Base-by-base conservation (phyloP, 2,888 invertebrate species). In the Tillus elongatus region DNA sequence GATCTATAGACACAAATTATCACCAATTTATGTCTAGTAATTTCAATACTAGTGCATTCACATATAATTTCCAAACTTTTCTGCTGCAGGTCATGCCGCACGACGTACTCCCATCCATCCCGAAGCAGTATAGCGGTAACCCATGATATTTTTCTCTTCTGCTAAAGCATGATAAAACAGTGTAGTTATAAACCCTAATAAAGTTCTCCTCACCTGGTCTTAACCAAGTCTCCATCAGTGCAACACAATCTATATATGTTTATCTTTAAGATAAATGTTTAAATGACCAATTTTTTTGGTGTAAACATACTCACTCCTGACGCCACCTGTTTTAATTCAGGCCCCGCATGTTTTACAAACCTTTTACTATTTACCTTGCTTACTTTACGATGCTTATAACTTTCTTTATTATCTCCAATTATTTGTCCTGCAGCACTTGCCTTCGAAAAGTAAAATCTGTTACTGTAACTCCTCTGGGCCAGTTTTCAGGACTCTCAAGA, bases 401-500 rank as follows among this genome's bases (percentile, higher is more conserved):
- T 19, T 8, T 19, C n/a, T 6, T 19, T 19, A 8, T 19, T 19
- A 19, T 19, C n/a, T 19, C 24, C n/a, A 6, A 8, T 19, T 19
- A n/a, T 19, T 19, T 19, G 24, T 6, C n/a, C 6, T 19, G n/a
- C n/a, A n/a, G n/a, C n/a, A n/a, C n/a, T n/a, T n/a, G n/a, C n/a
- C n/a, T 19, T 19, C 24, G 24, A 19, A 19, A 19, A 8, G 24
- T 19, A 19, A 19, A 19, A 19, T 19, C n/a, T 19, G 24, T 8
- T 8, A 19, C 24, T n/a, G 24, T 19, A 19, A 19, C n/a, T 8
- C 24, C 24, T 19, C n/a, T 19, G 6, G 24, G 24, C 24, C 24
- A 19, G n/a, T 19, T 19, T 19, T 19, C 24, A 19, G 24, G 24
- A 19, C n/a, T 19, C n/a, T 19, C 24, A n/a, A 19, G n/a, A 19